Percentiles rank a stretch among this genome's conserved stretches.
Evolutionary conservation across 2,113 vertebrate genomes (phyloP).

Genomic region (Neofelis nebulosa): DNA sequence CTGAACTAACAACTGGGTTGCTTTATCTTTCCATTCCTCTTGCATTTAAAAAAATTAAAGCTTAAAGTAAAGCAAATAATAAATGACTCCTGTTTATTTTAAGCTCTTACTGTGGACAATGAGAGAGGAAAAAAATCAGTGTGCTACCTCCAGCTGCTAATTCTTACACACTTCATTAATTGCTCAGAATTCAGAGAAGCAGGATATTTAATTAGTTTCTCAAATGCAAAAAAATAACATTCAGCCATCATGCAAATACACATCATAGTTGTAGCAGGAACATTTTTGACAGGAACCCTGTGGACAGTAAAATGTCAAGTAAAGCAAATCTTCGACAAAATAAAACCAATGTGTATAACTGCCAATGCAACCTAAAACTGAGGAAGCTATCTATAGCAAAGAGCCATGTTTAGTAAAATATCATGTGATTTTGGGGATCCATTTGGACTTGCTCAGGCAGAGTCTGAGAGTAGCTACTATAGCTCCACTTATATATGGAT

Average conservation of each 20-base stretch:
- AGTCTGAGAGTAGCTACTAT: background rate
- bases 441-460: background rate
- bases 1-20: background rate
- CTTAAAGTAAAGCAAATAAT: conserved; percentile 4
- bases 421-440: background rate
- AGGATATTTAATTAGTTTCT: conserved; percentile 64
- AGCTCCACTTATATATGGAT: background rate
- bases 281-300: background rate
- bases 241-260: conserved; percentile 26
- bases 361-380: background rate
- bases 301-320: conserved; percentile 24
- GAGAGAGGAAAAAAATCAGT: background rate
- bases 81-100: conserved; percentile 26
- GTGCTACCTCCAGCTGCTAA: conserved; percentile 58
- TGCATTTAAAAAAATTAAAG: background rate
- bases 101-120: conserved; percentile 26
- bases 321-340: conserved; percentile 9
- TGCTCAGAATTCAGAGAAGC: conserved; percentile 65
- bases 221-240: conserved; percentile 53
- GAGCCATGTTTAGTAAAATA: background rate
- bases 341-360: background rate
- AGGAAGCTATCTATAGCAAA: background rate
- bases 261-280: background rate
- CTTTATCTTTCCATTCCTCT: background rate
- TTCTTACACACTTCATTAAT: conserved; percentile 67